Conservation (phyloP, 1,140 invertebrate genomes). For the Babylonia areolata region DNA sequence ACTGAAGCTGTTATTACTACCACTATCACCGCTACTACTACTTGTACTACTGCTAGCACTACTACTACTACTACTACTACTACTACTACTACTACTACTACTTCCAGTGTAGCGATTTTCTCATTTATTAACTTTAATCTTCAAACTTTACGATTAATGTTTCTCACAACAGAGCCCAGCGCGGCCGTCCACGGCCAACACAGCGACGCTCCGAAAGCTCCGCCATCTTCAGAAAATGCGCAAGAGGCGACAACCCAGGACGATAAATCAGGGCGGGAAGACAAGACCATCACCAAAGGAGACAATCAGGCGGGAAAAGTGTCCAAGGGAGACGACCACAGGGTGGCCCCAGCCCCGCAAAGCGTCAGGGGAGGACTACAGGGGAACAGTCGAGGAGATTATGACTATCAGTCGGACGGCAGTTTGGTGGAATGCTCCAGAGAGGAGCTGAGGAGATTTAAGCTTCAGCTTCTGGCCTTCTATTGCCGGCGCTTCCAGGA, state of each 20-base stretch:
- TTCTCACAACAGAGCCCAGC: too few species aligned
- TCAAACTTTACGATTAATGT: too few species aligned
- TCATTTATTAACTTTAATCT: too few species aligned
- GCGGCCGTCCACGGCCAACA: too few species aligned
- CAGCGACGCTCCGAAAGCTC: too few species aligned
- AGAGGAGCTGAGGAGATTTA: slow-evolving; percentile 71
- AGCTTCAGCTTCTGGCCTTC: slow-evolving; percentile 86
- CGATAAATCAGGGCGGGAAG: not conserved
- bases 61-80: too few species aligned
- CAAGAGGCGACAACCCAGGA: not conserved
- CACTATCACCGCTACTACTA: not conserved
- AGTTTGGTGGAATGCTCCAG: slow-evolving; percentile 47
- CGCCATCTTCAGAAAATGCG: not conserved
- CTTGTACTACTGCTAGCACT: not conserved
- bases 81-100: too few species aligned
- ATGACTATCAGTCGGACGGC: slow-evolving; percentile 25
- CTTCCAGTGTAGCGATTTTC: too few species aligned
- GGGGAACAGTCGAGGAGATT: slow-evolving; percentile 3
- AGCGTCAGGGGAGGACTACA: slow-evolving; percentile 3
- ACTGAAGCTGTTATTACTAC: not conserved
- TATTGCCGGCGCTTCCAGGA: slow-evolving; percentile 82
- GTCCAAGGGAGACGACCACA: not conserved
- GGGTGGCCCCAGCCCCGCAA: not conserved
- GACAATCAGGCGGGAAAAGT: not conserved
- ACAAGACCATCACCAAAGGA: not conserved